Conservation (phyloP, 2,888 invertebrate genomes). For the Linnaemya vulpina region DNA sequence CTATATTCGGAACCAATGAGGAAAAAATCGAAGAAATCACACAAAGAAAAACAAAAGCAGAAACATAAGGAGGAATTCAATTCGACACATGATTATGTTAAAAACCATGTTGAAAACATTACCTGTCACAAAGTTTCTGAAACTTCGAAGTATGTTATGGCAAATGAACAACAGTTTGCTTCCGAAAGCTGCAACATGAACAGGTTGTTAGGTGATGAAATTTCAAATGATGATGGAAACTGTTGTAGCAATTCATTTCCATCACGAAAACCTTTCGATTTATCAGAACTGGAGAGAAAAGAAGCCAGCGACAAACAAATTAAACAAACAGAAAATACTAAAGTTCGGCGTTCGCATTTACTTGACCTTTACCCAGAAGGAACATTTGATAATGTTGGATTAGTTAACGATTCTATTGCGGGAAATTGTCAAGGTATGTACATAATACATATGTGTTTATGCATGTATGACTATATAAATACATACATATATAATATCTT, state of each 20-base stretch:
- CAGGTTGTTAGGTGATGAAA: neutral
- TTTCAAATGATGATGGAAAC: neutral
- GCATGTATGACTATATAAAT: too few species aligned
- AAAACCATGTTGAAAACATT: neutral
- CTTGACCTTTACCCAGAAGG: slow-evolving; percentile 84
- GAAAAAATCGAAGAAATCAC: slow-evolving; percentile 72
- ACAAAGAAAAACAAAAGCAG: slow-evolving; percentile 70
- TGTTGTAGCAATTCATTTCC: neutral
- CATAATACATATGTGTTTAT: too few species aligned
- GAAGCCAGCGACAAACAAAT: neutral
- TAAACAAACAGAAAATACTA: slow-evolving; percentile 69
- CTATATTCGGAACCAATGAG: slow-evolving; percentile 66
- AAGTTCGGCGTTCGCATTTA: slow-evolving; percentile 84
- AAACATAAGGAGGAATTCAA: slow-evolving; percentile 31
- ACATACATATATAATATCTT: too few species aligned
- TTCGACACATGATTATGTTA: neutral
- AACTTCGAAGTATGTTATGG: neutral
- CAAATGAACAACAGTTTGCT: slow-evolving; percentile 37
- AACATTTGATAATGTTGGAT: slow-evolving; percentile 72
- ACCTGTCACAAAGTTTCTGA: neutral
- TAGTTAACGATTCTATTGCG: slow-evolving; percentile 40
- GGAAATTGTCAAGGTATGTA: slow-evolving; percentile 74
- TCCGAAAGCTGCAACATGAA: slow-evolving; percentile 69
- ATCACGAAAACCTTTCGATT: neutral
- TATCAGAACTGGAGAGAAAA: neutral